Conservation (phyloP, 2,113 vertebrate genomes). For the Myocastor coypus region DNA sequence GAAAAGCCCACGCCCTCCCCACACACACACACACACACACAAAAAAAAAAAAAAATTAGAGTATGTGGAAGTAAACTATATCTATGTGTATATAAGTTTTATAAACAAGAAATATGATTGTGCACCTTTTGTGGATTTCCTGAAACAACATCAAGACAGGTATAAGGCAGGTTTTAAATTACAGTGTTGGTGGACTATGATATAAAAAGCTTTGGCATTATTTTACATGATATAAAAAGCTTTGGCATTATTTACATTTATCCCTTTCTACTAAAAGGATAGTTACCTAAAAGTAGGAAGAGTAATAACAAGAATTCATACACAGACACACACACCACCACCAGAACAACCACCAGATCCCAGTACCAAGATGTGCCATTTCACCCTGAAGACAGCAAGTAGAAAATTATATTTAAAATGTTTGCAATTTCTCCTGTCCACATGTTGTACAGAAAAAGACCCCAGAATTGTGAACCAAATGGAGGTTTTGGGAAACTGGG, state of each 20-base stretch:
- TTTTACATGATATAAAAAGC: not conserved
- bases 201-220: not conserved
- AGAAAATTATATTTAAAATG: not conserved
- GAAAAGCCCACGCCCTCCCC: not conserved
- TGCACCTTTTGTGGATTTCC: not conserved
- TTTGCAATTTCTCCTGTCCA: not conserved
- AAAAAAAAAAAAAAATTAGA: not conserved
- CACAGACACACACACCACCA: no score
- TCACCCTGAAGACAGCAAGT: not conserved
- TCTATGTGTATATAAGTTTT: conserved; percentile 18
- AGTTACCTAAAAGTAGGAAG: not conserved
- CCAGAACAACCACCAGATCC: not conserved
- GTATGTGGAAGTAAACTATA: conserved; percentile 51
- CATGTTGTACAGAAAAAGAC: not conserved
- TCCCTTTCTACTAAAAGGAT: not conserved
- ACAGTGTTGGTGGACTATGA: not conserved
- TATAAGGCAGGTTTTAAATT: not conserved
- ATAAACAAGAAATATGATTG: conserved; percentile 22
- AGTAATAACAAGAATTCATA: not conserved
- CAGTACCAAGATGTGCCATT: not conserved
- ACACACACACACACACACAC: not conserved
- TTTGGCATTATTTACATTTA: not conserved
- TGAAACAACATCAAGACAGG: not conserved
- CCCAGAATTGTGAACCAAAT: not conserved
- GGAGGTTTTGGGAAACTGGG: not conserved